phyloP scores from a whole-genome alignment of 2,888 invertebrate genomes.

The Gymnocheta viridis region DNA sequence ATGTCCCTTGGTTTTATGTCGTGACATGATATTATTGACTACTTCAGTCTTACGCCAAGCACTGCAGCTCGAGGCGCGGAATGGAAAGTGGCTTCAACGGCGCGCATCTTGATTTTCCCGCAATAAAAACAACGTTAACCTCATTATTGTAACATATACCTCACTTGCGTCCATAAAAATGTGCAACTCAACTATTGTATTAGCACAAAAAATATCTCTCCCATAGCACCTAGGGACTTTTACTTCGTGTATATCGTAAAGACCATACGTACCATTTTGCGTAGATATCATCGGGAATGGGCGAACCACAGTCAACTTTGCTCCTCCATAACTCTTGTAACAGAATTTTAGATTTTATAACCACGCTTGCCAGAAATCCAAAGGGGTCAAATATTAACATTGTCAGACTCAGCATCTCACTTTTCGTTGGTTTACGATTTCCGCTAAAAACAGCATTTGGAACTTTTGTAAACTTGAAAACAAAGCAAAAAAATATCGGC shows the following conservation, averaged over 20 bases:
- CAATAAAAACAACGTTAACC: conserved; percentile 27
- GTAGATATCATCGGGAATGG: conserved; percentile 33
- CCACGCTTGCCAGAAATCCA: background rate
- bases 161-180: conserved; percentile 36
- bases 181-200: conserved; percentile 50
- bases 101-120: conserved; percentile 54
- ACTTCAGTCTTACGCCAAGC: conserved; percentile 37
- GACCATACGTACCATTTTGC: conserved; percentile 34
- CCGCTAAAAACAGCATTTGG: too few species aligned
- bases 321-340: conserved; percentile 8
- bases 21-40: conserved; percentile 14
- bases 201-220: too few species aligned
- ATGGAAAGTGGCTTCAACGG: conserved; percentile 53
- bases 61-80: conserved; percentile 54
- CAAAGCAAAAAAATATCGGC: too few species aligned
- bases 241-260: too few species aligned
- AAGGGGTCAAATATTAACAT: background rate
- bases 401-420: too few species aligned
- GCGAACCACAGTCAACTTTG: conserved; percentile 28
- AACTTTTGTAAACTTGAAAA: too few species aligned
- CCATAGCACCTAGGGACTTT: too few species aligned
- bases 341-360: background rate
- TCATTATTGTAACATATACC: background rate
- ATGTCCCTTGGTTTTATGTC: too few species aligned
- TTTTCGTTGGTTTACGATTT: too few species aligned